Evolutionary conservation across 2,113 vertebrate genomes (phyloP).

Genomic region (Cololabis saira): DNA sequence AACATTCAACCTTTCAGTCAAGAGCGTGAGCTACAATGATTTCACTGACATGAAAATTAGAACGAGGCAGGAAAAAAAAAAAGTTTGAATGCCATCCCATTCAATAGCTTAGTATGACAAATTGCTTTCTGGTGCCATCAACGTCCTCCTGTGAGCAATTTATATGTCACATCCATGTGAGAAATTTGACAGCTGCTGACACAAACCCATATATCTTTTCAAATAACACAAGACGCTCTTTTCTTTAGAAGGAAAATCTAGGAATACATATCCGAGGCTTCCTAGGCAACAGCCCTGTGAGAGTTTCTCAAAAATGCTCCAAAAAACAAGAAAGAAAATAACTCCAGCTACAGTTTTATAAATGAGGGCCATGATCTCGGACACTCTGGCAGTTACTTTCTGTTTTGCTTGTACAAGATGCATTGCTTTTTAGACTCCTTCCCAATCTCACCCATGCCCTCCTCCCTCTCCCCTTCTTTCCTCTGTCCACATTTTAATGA

Average conservation of each 20-base stretch:
- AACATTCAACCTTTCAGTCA: not conserved
- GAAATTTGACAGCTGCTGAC: not conserved
- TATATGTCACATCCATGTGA: not conserved
- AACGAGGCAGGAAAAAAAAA: not conserved
- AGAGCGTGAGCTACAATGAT: no score
- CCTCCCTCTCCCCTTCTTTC: conserved; percentile 14
- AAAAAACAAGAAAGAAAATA: not conserved
- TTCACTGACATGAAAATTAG: not conserved
- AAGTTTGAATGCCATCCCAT: not conserved
- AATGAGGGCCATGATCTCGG: not conserved
- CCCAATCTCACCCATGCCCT: not conserved
- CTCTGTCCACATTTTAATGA: conserved; percentile 24
- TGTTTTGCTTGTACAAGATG: conserved; percentile 21
- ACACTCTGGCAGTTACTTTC: conserved; percentile 17
- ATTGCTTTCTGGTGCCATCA: not conserved
- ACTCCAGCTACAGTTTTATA: conserved; percentile 11
- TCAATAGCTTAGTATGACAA: not conserved
- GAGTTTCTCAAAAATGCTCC: conserved; percentile 4
- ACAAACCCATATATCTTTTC: not conserved
- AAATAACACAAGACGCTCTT: not conserved
- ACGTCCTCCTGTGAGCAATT: not conserved
- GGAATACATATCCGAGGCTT: not conserved
- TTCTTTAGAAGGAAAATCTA: not conserved
- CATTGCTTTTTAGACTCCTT: conserved; percentile 13
- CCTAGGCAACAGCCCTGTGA: not conserved